Percentiles rank a stretch among this genome's conserved stretches.
Conservation (phyloP, 2,797 vertebrate genomes). For the Rhinichthys osculus region DNA sequence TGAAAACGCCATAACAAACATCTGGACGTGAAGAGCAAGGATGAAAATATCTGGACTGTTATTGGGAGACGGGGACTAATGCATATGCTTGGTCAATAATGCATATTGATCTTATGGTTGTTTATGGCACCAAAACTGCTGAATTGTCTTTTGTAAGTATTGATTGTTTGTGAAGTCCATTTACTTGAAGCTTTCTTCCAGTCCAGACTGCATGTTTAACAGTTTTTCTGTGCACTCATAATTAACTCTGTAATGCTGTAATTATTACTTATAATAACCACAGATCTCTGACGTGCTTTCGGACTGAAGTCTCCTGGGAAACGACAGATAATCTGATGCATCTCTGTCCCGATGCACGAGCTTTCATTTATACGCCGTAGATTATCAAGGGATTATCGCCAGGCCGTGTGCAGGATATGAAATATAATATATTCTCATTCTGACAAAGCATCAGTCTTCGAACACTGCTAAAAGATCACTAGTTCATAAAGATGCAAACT, state of each 20-base stretch:
- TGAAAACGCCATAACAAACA: not conserved
- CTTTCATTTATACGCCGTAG: not conserved
- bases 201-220: not conserved
- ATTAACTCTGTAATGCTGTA: not conserved
- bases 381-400: conserved; percentile 8
- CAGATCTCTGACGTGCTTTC: not conserved
- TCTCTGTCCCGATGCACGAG: not conserved
- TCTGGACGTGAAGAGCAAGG: not conserved
- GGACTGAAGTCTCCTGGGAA: not conserved
- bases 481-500: not conserved
- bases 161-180: conserved; percentile 18
- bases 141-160: conserved; percentile 2
- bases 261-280: not conserved
- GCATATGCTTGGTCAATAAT: not conserved
- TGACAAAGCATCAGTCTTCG: not conserved
- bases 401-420: not conserved
- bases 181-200: not conserved
- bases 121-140: conserved; percentile 14
- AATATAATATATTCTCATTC: not conserved
- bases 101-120: not conserved
- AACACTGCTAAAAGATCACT: not conserved
- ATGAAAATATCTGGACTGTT: not conserved
- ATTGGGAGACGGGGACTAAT: not conserved
- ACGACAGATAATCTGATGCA: not conserved
- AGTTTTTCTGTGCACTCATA: not conserved